Evolutionary conservation across 2,113 vertebrate genomes (phyloP).

Genomic region (Gnathonemus echidnorhynchus): DNA sequence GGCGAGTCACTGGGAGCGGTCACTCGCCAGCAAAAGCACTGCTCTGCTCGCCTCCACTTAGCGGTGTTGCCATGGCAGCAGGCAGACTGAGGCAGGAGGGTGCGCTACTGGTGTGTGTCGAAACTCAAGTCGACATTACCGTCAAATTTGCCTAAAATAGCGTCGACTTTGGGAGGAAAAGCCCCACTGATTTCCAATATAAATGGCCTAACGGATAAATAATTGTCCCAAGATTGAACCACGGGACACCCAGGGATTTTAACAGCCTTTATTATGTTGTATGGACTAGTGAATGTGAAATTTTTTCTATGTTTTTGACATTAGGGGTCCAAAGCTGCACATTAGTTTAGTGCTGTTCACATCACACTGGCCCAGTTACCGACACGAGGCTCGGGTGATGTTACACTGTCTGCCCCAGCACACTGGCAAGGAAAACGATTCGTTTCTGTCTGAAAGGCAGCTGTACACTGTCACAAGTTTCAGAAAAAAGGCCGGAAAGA

Average conservation of each 20-base stretch:
- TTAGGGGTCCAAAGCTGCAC: background rate
- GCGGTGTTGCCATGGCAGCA: constrained; percentile 15
- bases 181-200: background rate
- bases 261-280: background rate
- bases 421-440: background rate
- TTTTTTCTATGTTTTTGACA: background rate
- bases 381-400: background rate
- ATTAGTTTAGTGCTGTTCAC: background rate
- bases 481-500: background rate
- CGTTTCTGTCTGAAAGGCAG: background rate
- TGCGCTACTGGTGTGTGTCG: background rate
- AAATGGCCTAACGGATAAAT: background rate
- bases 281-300: background rate
- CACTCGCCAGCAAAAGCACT: background rate
- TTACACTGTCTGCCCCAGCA: background rate
- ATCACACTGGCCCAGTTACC: background rate
- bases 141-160: background rate
- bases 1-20: background rate
- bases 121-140: background rate
- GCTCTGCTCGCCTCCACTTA: background rate
- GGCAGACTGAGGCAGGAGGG: background rate
- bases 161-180: background rate
- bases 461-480: background rate
- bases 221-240: background rate
- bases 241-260: background rate